Base-by-base conservation (phyloP, 2,113 vertebrate species). In the Anthoscopus minutus region DNA sequence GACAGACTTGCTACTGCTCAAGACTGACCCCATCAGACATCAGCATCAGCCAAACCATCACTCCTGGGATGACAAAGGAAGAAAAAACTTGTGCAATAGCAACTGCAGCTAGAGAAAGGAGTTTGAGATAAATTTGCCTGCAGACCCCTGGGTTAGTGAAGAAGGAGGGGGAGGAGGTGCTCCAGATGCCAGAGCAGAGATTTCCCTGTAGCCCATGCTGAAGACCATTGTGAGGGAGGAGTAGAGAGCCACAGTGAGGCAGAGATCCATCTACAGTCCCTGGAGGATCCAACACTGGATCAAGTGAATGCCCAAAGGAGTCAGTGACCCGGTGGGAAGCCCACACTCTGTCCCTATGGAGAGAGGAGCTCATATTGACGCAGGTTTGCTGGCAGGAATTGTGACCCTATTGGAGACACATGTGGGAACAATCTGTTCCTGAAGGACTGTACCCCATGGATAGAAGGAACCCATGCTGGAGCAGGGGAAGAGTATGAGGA, bases 321-420 rank as follows among this genome's bases (percentile, higher is more conserved):
- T 5, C 9, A 7, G 6, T 54, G 61, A 18, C 8, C 6, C 15
- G 16, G 8, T 51, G 7, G 45, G 45, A 67, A 81, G 11, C n/a
- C n/a, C n/a, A 35, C 0, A 0, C 16, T 54, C 30, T 67, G 9
- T 38, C 9, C 25, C 17, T 4, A 15, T 23, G 38, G 24, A 54
- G 28, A n/a, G 20, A 47, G 5, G 11, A 76, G 22, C 9, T 11
- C 25, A 23, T 35, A 67, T 10, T 47, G 20, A 47, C 0, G 2
- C 4, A 31, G 17, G 17, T 76, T 76, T 61, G 38, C 9, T 61
- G 40, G n/a, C 24, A 67, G 38, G 5, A 40, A 38, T 27, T 30
- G 11, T 69, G 12, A 67, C 18, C 8, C 14, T 67, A 1, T 38
- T n/a, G 20, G 30, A 53, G 5, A 40, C 3, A 5, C 11, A 40